phyloP scores from a whole-genome alignment of 2,113 vertebrate genomes.

The Scophthalmus maximus region DNA sequence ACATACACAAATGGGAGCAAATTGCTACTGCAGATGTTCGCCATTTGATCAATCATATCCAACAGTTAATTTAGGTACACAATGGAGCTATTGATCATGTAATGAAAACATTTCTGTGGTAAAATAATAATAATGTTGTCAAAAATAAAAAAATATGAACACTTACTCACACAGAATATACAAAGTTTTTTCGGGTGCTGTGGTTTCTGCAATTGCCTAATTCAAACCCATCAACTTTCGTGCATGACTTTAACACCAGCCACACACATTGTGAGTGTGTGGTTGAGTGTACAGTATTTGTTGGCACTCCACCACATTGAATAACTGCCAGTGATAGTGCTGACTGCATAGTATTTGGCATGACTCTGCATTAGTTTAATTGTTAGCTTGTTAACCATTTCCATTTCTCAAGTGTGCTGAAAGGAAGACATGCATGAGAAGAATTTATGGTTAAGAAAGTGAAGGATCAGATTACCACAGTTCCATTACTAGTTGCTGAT shows the following conservation, averaged over 20 bases:
- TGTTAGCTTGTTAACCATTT: not conserved
- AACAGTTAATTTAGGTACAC: conserved; percentile 1
- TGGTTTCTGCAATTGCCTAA: conserved; percentile 37
- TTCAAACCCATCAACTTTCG: conserved; percentile 9
- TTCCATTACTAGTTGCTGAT: conserved; percentile 28
- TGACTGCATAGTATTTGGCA: conserved; percentile 15
- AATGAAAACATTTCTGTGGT: conserved; percentile 18
- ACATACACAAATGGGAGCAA: conserved; percentile 2
- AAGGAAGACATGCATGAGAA: conserved; percentile 11
- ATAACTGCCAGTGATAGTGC: conserved; percentile 5
- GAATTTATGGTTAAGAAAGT: conserved; percentile 9
- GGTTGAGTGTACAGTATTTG: not conserved
- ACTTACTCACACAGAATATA: conserved; percentile 14
- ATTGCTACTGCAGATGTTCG: conserved; percentile 20
- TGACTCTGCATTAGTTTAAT: not conserved
- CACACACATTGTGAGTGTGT: conserved; percentile 10
- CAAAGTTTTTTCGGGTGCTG: conserved; percentile 12
- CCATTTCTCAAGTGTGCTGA: conserved; percentile 1
- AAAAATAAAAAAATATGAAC: conserved; percentile 2
- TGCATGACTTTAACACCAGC: conserved; percentile 27
- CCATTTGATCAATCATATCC: conserved; percentile 28
- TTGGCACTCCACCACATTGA: not conserved
- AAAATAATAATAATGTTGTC: conserved; percentile 41
- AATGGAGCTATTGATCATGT: conserved; percentile 33
- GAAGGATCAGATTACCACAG: conserved; percentile 11